phyloP scores from a whole-genome alignment of 1,140 invertebrate species.

The Belonocnema kinseyi region DNA sequence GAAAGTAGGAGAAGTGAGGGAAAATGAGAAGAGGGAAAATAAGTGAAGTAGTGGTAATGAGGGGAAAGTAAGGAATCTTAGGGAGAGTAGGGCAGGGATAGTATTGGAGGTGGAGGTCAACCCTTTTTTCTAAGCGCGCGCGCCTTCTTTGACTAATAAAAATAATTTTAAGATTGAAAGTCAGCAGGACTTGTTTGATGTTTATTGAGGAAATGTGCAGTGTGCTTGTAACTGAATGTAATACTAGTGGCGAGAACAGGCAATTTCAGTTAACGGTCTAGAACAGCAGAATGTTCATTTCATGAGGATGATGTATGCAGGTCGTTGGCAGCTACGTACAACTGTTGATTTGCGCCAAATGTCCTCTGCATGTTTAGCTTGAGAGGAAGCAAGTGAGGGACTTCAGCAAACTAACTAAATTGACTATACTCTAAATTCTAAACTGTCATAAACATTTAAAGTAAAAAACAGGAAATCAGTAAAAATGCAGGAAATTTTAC shows the following conservation, averaged over 20 bases:
- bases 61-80: no score
- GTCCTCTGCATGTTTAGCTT: constrained; percentile 24
- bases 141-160: no score
- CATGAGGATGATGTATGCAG: constrained; percentile 52
- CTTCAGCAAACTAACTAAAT: neutral
- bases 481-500: no score
- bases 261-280: neutral
- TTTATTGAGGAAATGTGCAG: neutral
- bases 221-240: neutral
- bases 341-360: constrained; percentile 18
- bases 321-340: constrained; percentile 38
- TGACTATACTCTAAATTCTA: neutral
- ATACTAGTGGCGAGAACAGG: neutral
- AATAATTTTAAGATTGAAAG: no score
- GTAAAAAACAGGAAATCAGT: no score
- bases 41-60: no score
- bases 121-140: no score
- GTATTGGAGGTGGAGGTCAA: no score
- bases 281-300: constrained; percentile 7
- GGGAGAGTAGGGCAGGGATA: no score
- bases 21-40: no score
- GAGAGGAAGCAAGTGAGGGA: constrained; percentile 15
- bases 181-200: no score
- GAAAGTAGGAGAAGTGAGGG: no score
- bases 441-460: neutral